These are phyloP conservation scores for Auanema sp. DNA, from an alignment of 2,888 invertebrate species.

Conservation along the genomic window DNA sequence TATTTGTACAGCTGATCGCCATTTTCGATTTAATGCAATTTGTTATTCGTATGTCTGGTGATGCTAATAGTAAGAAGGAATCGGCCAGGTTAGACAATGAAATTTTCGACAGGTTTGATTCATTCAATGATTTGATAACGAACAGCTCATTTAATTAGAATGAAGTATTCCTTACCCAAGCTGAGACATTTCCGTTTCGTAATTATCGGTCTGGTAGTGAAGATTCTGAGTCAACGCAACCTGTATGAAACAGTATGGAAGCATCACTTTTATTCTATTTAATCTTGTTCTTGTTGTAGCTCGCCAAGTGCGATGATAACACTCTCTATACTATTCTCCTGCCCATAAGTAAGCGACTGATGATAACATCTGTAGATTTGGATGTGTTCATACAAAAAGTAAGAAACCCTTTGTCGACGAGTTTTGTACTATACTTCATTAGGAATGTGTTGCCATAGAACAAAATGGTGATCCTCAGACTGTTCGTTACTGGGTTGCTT, in stretches of 20 bases:
- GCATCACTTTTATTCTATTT: background rate
- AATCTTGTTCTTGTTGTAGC: constrained; percentile 18
- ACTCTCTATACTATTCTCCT: constrained; percentile 39
- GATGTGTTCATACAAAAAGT: constrained; percentile 49
- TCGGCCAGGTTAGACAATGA: constrained; percentile 5
- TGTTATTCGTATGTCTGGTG: constrained; percentile 51
- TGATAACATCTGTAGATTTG: constrained; percentile 45
- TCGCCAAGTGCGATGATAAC: constrained; percentile 45
- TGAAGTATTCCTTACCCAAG: constrained; percentile 78
- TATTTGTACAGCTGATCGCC: constrained; percentile 32
- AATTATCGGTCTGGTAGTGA: constrained; percentile 76
- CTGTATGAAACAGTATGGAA: constrained; percentile 73
- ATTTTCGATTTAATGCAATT: constrained; percentile 49
- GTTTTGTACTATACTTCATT: background rate
- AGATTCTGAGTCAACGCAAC: constrained; percentile 74
- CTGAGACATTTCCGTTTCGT: constrained; percentile 83
- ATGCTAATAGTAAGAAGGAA: constrained; percentile 12
- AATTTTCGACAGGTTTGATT: constrained; percentile 18
- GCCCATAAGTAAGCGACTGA: constrained; percentile 44
- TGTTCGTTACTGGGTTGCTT: constrained; percentile 47
- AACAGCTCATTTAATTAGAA: constrained; percentile 24
- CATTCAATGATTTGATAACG: background rate
- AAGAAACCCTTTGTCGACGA: too few relatives aligned
- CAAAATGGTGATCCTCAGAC: constrained; percentile 27
- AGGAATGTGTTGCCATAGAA: background rate